phyloP scores from a whole-genome alignment of 2,797 vertebrate species.

The Cryptoprocta ferox region DNA sequence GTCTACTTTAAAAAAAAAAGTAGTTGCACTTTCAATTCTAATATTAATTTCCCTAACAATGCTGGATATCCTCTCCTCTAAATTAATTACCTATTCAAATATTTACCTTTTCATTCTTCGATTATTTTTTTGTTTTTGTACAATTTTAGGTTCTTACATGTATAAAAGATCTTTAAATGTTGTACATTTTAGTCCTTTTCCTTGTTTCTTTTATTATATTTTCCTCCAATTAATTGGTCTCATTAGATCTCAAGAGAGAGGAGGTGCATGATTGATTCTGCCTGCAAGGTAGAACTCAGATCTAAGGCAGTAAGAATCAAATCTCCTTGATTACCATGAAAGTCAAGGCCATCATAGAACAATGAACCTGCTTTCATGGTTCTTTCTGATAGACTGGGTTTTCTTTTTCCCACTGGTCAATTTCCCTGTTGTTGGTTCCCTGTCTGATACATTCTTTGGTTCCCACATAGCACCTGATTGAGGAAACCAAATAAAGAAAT shows the following conservation, averaged over 20 bases:
- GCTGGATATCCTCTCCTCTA: not conserved
- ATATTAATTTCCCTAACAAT: not conserved
- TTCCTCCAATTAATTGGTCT: not conserved
- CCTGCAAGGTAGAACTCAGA: not conserved
- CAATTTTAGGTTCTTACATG: not conserved
- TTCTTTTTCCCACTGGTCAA: not conserved
- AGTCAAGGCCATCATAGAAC: not conserved
- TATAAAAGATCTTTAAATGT: not conserved
- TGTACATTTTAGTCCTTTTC: not conserved
- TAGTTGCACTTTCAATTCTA: not conserved
- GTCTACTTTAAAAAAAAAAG: too few relatives aligned
- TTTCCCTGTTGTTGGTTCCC: not conserved
- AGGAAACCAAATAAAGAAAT: not conserved
- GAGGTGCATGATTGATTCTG: not conserved
- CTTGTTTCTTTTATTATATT: not conserved
- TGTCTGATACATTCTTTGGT: not conserved
- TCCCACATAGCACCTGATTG: not conserved
- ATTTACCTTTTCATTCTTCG: not conserved
- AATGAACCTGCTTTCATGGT: not conserved
- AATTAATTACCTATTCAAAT: not conserved
- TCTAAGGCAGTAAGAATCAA: not conserved
- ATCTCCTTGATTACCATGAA: not conserved
- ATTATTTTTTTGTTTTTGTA: not conserved
- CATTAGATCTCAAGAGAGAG: not conserved
- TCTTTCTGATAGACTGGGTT: not conserved